These are phyloP conservation scores for Myotis pilosus DNA, from an alignment of 2,797 vertebrate genomes.

Conservation along the genomic window DNA sequence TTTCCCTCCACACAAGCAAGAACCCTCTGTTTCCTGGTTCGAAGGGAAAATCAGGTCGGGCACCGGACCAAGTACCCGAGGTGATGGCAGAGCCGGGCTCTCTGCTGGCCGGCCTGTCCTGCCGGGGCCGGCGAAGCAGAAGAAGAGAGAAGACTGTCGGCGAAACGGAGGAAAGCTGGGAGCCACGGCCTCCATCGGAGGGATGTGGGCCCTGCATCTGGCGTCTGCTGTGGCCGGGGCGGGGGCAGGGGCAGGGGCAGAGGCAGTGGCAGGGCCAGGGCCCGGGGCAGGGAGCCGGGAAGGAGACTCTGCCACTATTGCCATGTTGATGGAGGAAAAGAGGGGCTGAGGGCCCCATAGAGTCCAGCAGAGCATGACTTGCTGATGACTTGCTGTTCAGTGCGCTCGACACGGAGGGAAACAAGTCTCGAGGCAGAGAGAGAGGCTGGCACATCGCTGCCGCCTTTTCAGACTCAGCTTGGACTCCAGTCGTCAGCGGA, in stretches of 20 bases:
- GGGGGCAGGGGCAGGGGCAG: too few species aligned
- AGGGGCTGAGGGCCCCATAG: background rate
- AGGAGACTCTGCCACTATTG: background rate
- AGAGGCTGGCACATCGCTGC: background rate
- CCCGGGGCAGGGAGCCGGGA: background rate
- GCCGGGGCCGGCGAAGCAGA: background rate
- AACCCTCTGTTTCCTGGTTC: background rate
- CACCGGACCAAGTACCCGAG: background rate
- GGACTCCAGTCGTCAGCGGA: background rate
- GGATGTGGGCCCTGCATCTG: background rate
- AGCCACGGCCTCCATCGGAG: background rate
- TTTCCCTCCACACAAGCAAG: background rate
- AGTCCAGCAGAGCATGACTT: background rate
- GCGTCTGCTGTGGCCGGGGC: background rate
- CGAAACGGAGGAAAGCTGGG: background rate
- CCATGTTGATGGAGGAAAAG: background rate
- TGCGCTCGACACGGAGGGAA: background rate
- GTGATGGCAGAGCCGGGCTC: background rate
- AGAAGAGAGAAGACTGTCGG: background rate
- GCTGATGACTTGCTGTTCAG: background rate
- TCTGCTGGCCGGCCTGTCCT: background rate
- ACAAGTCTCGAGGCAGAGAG: background rate
- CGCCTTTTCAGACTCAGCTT: background rate
- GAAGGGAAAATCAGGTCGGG: background rate
- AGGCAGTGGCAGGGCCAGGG: background rate